Evolutionary conservation across 2,797 vertebrate genomes (phyloP), one percentile per base, ranked within the genome.

Genomic region (Amphiprion clarkii): DNA sequence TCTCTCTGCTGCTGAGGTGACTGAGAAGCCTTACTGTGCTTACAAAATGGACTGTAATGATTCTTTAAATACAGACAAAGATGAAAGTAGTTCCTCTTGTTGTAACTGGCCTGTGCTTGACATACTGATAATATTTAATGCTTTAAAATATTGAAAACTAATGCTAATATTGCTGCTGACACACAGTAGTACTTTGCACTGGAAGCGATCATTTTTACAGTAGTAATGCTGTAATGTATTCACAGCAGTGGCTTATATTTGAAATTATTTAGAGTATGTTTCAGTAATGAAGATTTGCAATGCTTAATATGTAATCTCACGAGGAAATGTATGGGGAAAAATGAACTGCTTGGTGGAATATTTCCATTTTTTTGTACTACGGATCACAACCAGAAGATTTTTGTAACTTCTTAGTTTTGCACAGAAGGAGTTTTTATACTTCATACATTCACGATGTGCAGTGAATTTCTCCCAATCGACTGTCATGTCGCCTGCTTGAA

Each of bases 1-100:
- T 72, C 40, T 51, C 62, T 76, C 13, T 19, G 65, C 71, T 74
- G 10, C 17, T 51, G 49, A 72, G 60, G 60, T 67, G 63, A 56
- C 64, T 33, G 46, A 68, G 49, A 56, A 65, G 63, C 51, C 58
- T 67, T 29, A 16, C 19, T 71, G 63, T 36, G 48, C 44, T 60
- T 23, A 49, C 13, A 69, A 56, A 67, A 74, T 31, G n/a, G 46
- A 49, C 6, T 8, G 10, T 33, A 63, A 68, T 67, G 42, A 46
- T 8, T 71, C 74, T 71, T 76, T 57, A 14, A 72, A 31, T 10
- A 46, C 40, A 51, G 53, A 66, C 33, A 52, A 67, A 72, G 16
- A 63, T 16, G 12, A 25, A 78, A 82, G 67, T 31, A 57, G 19
- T 0, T 77, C 2, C 54, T 58, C 57, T 60, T 48, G 29, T 56